phyloP scores from a whole-genome alignment of 2,113 vertebrate genomes.

The Saccopteryx leptura region DNA sequence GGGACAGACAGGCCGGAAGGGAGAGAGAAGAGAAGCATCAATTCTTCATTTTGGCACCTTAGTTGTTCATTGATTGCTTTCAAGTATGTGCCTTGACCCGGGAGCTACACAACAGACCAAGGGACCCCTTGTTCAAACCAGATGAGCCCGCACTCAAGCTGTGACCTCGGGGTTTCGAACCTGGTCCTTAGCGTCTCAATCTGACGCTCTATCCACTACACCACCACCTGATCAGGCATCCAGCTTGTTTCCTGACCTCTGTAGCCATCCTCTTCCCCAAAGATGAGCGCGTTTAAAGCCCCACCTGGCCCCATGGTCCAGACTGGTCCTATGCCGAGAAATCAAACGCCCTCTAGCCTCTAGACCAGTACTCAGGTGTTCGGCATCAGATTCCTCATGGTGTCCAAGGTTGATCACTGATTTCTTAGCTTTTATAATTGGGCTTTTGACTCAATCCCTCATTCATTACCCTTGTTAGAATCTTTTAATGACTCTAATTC shows the following conservation, averaged over 20 bases:
- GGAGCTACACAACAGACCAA: too few species aligned
- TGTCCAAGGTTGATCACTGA: not conserved
- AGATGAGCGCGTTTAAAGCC: not conserved
- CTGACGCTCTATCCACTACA: too few species aligned
- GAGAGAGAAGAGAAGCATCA: too few species aligned
- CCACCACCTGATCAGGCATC: not conserved
- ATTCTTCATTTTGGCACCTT: too few species aligned
- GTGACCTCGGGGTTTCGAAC: too few species aligned
- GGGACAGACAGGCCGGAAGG: too few species aligned
- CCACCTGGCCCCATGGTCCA: not conserved
- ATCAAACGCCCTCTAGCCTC: not conserved
- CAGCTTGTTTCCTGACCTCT: not conserved
- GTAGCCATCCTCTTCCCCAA: not conserved
- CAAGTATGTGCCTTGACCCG: too few species aligned
- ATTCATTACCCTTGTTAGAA: slow-evolving; percentile 6
- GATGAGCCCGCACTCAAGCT: too few species aligned
- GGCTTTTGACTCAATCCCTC: not conserved
- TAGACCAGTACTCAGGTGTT: not conserved
- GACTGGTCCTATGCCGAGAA: not conserved
- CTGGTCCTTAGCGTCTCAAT: too few species aligned
- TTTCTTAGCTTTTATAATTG: not conserved
- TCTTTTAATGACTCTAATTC: not conserved
- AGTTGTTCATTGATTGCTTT: too few species aligned
- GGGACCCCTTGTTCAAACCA: too few species aligned
- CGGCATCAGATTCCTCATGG: not conserved